These are phyloP conservation scores for Centropus bengalensis DNA, from an alignment of 2,113 vertebrate species.

Conservation along the genomic window DNA sequence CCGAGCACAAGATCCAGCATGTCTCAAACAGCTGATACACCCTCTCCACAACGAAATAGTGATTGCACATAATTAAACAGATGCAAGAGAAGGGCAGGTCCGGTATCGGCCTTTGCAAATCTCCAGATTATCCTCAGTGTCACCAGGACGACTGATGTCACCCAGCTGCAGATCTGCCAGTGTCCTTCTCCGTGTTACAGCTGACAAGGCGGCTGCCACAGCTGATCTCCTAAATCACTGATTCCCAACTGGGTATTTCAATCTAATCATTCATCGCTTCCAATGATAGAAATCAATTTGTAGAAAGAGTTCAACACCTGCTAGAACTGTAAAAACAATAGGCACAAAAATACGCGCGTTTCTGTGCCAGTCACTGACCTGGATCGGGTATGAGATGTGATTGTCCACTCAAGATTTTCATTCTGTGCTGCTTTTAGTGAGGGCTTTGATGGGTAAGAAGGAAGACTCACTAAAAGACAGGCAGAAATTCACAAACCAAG, in stretches of 20 bases:
- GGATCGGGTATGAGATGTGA: background rate
- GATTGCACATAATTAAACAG: slow-evolving; percentile 69
- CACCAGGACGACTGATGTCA: background rate
- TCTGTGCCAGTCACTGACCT: background rate
- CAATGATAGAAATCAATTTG: background rate
- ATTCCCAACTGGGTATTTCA: background rate
- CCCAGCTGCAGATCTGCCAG: background rate
- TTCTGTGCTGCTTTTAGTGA: background rate
- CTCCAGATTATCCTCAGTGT: slow-evolving; percentile 59
- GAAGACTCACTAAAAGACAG: background rate
- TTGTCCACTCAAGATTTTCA: background rate
- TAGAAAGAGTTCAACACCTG: background rate
- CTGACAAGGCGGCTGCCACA: background rate
- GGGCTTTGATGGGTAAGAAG: background rate
- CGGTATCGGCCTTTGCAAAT: slow-evolving; percentile 61
- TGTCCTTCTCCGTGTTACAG: slow-evolving; percentile 21
- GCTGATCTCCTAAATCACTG: background rate
- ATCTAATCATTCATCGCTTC: background rate
- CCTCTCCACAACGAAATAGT: slow-evolving; percentile 70
- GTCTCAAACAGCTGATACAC: slow-evolving; percentile 63
- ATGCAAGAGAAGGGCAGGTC: slow-evolving; percentile 55
- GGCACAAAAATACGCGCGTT: background rate
- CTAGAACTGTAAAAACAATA: background rate
- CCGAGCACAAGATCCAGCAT: slow-evolving; percentile 65
- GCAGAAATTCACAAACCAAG: background rate